Base-by-base conservation (phyloP, 2,797 vertebrate genomes). In the Sylvia borin region DNA sequence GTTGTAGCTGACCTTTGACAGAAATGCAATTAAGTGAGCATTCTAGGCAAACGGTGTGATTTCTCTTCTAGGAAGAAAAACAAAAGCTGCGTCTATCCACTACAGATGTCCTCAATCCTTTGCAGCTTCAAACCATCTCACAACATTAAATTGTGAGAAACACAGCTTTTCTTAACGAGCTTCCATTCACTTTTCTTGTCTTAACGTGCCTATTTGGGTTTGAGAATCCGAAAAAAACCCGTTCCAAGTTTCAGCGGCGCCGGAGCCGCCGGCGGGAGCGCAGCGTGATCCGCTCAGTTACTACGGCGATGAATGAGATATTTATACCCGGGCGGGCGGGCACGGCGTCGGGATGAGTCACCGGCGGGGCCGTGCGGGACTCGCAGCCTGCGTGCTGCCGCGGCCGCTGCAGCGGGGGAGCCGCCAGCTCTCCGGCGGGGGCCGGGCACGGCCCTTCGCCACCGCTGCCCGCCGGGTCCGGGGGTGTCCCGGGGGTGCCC, bases 281-380 rank as follows among this genome's bases (percentile, higher is more conserved):
- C 85, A 55, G 47, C 75, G 79, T 43, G 53, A 77, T 20, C 91
- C 45, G 6, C 85, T 43, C 91, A 27, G 92, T 83, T 53, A 75
- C 80, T 87, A 79, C 86, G 83, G 75, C 85, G 70, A 93, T 92
- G 89, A 96, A 93, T 85, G 91, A 85, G 83, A 55, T 75, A 85
- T 76, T 80, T 78, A 72, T 79, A 93, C 13, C 86, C 5, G 47
- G 62, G 60, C 75, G 65, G 57, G 74, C 85, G 61, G 60, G 85
- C 60, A 40, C 68, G 85, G 77, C 48, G 87, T 22, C 91, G 51
- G 42, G 20, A 76, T 70, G 88, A 90, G 55, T 91, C 93, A 93
- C 80, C 78, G 55, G 55, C 50, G 71, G 77, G 38, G 57, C 70
- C 61, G 68, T 0, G 34, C 51, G 11, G 75, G 65, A 80, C 81